Conservation (phyloP, 2,113 vertebrate genomes). For the Rhagologus leucostigma region DNA sequence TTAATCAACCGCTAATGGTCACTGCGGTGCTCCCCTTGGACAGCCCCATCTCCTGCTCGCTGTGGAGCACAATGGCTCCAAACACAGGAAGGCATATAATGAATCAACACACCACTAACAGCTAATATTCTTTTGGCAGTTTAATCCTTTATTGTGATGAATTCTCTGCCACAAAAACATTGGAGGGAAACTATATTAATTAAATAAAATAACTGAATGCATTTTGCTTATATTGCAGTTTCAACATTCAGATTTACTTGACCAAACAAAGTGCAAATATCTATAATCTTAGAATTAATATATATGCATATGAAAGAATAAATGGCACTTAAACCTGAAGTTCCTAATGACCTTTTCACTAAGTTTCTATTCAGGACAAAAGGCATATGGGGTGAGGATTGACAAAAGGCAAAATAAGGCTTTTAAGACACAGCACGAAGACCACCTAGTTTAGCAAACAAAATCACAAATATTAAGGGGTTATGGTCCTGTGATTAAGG, state of each 20-base stretch:
- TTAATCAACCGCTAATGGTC: constrained; percentile 51
- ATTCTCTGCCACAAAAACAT: constrained; percentile 20
- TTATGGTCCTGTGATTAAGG: not conserved
- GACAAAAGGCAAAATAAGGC: not conserved
- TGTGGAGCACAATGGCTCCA: not conserved
- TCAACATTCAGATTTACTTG: not conserved
- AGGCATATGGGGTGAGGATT: not conserved
- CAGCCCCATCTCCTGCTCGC: not conserved
- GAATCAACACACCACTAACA: constrained; percentile 30
- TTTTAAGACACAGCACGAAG: not conserved
- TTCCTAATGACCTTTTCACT: not conserved
- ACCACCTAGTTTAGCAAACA: not conserved
- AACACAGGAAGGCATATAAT: not conserved
- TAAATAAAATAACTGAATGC: not conserved
- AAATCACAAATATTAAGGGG: not conserved
- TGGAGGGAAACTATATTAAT: not conserved
- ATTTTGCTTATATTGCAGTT: constrained; percentile 20
- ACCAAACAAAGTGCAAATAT: not conserved
- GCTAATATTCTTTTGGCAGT: constrained; percentile 41
- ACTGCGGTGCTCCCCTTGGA: not conserved
- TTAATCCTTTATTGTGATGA: constrained; percentile 41
- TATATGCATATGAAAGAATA: not conserved
- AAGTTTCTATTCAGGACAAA: not conserved
- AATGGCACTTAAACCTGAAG: not conserved
- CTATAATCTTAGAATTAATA: not conserved